Conservation (phyloP, 2,797 vertebrate genomes). For the Rhinogobio ventralis region DNA sequence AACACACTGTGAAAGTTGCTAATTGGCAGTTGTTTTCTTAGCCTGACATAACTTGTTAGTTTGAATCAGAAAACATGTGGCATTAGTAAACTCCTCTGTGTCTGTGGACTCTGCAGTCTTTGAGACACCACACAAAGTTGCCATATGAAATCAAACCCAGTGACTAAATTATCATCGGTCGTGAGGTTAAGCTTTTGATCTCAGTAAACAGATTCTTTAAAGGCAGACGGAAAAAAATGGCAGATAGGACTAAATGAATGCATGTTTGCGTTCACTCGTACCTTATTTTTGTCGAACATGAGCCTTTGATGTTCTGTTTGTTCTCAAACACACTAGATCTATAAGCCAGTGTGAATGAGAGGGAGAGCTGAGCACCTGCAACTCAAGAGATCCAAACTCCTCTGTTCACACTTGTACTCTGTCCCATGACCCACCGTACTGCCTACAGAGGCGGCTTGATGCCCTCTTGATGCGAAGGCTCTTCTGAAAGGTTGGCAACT, state of each 20-base stretch:
- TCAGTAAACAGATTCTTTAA: constrained; percentile 73
- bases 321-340: constrained; percentile 55
- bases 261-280: constrained; percentile 77
- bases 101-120: constrained; percentile 59
- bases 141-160: constrained; percentile 72
- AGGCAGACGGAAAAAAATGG: constrained; percentile 62
- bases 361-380: neutral
- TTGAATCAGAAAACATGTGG: constrained; percentile 65
- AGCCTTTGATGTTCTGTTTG: constrained; percentile 79
- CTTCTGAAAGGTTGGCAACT: neutral
- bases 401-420: neutral
- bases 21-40: constrained; percentile 69
- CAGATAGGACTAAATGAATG: constrained; percentile 73
- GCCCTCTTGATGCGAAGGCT: neutral
- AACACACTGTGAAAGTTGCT: constrained; percentile 57
- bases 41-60: constrained; percentile 61
- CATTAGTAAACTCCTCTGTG: constrained; percentile 58
- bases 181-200: constrained; percentile 80
- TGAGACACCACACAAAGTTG: constrained; percentile 62
- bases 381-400: neutral
- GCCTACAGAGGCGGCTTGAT: neutral
- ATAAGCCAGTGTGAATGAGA: neutral
- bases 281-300: constrained; percentile 70
- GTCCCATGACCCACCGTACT: neutral
- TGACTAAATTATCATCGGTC: constrained; percentile 70